Evolutionary conservation across 2,113 vertebrate genomes (phyloP), one percentile per base, ranked within the genome.

Genomic region (Ochotona princeps): DNA sequence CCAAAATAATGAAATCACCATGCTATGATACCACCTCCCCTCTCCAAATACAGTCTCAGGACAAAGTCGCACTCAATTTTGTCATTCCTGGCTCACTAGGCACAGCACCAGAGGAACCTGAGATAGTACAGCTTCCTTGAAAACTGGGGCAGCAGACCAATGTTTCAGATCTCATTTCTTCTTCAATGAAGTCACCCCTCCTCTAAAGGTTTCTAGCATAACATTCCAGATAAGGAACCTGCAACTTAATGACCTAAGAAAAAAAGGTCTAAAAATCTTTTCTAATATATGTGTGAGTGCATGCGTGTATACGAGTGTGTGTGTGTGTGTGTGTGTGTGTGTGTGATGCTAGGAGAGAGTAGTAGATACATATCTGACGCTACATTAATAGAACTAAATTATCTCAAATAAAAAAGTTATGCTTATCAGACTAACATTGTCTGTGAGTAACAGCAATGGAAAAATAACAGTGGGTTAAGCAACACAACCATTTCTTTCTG

Each of bases 321-420:
- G 44, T 49, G 28, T 78, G 17, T 79, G 20, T 76, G 28, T 76
- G 28, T 49, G 23, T 47, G 18, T 63, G 28, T 54, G 2, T 91
- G 21, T 65, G 57, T 67, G 23, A 35, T 18, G 23, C 28, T 1
- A 47, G 12, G 20, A 44, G 38, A 44, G 51, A 15, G 1, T 69
- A 23, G 1, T n/a, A 4, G 49, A 11, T 70, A 8, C 57, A 51
- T 26, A 65, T 80, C 67, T n/a, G 75, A 76, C 17, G 67, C 30
- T 86, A 30, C 47, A 44, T 69, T 90, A 21, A n/a, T 49, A 87
- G 26, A 91, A 65, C n/a, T 38, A 51, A 86, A 65, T 80, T 72
- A 25, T 69, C 86, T 80, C 25, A 80, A 60, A 67, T 35, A 28
- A 67, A 60, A 17, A 74, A 69, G 8, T 8, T 60, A 1, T 75